A percentile compares a stretch with the other conserved stretches of the same genome.
phyloP scores from a whole-genome alignment of 2,113 vertebrate species.

The Forbesichthys agassizii region DNA sequence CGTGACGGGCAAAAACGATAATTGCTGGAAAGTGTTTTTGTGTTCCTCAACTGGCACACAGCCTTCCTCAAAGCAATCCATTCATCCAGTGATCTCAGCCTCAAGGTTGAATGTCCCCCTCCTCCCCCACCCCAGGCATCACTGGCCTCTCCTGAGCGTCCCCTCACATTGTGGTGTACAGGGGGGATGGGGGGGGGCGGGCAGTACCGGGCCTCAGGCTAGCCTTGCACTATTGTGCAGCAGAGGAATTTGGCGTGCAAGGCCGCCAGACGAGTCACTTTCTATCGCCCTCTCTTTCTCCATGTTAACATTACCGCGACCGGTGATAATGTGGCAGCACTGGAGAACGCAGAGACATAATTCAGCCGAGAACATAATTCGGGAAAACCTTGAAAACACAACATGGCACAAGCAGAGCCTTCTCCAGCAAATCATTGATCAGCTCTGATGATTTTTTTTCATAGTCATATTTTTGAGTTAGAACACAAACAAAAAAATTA shows the following conservation, averaged over 20 bases:
- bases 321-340: constrained; percentile 41
- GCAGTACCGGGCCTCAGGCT: constrained; percentile 59
- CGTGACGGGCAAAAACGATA: constrained; percentile 33
- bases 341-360: constrained; percentile 22
- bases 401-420: constrained; percentile 1
- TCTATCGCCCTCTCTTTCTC: constrained; percentile 4
- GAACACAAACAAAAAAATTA: background rate
- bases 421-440: too few species aligned
- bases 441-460: background rate
- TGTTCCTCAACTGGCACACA: constrained; percentile 50
- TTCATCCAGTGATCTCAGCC: constrained; percentile 55
- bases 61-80: constrained; percentile 62
- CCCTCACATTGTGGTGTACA: constrained; percentile 66
- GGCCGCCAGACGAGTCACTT: constrained; percentile 46
- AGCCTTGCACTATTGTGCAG: constrained; percentile 68
- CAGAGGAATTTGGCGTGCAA: constrained; percentile 74
- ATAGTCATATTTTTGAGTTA: too few species aligned
- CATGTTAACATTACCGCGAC: constrained; percentile 41
- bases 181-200: constrained; percentile 38
- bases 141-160: constrained; percentile 64
- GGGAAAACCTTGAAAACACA: constrained; percentile 2
- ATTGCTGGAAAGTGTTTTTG: constrained; percentile 33
- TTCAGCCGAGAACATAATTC: constrained; percentile 25
- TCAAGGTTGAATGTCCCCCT: constrained; percentile 66
- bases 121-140: constrained; percentile 53